Percentiles rank a stretch among this genome's conserved stretches.
Evolutionary conservation across 2,888 invertebrate species (phyloP).

Genomic region (Agonopterix subpropinquella): DNA sequence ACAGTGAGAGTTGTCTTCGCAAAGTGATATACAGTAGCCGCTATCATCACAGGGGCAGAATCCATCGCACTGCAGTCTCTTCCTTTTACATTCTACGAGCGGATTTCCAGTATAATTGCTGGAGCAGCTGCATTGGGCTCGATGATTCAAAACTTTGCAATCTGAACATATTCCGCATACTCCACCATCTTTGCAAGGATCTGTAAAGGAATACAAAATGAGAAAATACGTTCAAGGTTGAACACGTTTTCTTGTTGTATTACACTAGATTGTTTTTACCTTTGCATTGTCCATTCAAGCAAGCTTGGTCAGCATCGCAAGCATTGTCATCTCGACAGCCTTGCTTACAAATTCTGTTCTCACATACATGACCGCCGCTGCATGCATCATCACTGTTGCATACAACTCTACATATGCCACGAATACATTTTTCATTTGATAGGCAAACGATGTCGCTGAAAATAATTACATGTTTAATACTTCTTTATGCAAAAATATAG

Average conservation of each 20-base stretch:
- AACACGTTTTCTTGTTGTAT: too few species aligned
- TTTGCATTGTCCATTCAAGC: slow-evolving; percentile 88
- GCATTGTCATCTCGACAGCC: slow-evolving; percentile 91
- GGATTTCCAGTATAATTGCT: slow-evolving; percentile 89
- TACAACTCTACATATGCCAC: slow-evolving; percentile 87
- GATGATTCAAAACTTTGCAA: slow-evolving; percentile 88
- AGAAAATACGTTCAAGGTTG: too few species aligned
- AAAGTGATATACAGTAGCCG: slow-evolving; percentile 85
- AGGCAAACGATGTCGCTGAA: slow-evolving; percentile 87
- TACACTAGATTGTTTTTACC: slow-evolving; percentile 52
- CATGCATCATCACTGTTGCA: slow-evolving; percentile 92
- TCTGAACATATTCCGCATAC: slow-evolving; percentile 90
- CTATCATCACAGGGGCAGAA: slow-evolving; percentile 87
- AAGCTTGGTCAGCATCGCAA: slow-evolving; percentile 85
- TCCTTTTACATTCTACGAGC: slow-evolving; percentile 83
- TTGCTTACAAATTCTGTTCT: slow-evolving; percentile 88
- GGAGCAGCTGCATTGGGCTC: slow-evolving; percentile 90
- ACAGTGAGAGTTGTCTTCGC: slow-evolving; percentile 81
- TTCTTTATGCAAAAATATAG: not conserved
- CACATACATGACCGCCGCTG: slow-evolving; percentile 88
- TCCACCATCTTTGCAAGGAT: slow-evolving; percentile 84
- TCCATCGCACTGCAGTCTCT: slow-evolving; percentile 83
- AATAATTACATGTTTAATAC: slow-evolving; percentile 16
- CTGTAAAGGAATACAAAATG: slow-evolving; percentile 46
- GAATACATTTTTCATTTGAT: slow-evolving; percentile 89